phyloP scores from a whole-genome alignment of 1,140 invertebrate species.

The Drosophila ficusphila region DNA sequence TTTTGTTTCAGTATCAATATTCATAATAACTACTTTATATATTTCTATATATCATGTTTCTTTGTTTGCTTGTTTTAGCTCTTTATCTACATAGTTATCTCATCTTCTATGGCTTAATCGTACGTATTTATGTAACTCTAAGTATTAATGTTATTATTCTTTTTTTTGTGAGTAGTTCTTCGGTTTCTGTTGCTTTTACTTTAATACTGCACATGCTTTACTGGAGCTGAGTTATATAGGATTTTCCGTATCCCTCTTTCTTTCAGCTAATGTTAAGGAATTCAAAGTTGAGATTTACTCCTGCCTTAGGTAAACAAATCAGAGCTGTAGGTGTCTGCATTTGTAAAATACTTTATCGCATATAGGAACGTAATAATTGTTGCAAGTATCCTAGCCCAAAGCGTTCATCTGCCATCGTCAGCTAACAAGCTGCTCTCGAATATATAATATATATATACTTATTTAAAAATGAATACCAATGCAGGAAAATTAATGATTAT shows the following conservation, averaged over 20 bases:
- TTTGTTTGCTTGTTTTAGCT: constrained; percentile 66
- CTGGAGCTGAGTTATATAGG: constrained; percentile 41
- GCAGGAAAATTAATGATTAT: too few relatives aligned
- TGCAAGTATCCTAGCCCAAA: constrained; percentile 45
- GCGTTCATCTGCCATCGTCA: constrained; percentile 23
- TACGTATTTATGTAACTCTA: constrained; percentile 52
- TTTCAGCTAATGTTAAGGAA: constrained; percentile 39
- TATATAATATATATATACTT: too few relatives aligned
- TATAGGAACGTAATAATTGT: constrained; percentile 81
- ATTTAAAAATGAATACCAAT: too few relatives aligned
- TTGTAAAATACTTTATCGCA: constrained; percentile 64
- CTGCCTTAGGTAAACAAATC: constrained; percentile 30
- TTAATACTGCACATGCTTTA: constrained; percentile 67
- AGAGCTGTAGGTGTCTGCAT: constrained; percentile 36
- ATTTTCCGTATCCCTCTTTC: not conserved
- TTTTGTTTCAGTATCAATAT: constrained; percentile 83
- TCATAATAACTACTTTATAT: constrained; percentile 68
- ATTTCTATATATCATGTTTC: constrained; percentile 45
- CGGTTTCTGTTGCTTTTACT: constrained; percentile 44
- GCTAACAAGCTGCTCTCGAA: not conserved
- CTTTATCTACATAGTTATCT: constrained; percentile 71
- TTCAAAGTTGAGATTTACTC: constrained; percentile 43
- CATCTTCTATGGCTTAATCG: constrained; percentile 47
- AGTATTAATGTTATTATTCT: constrained; percentile 48
- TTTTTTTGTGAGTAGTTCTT: constrained; percentile 31